These are phyloP conservation scores for Orthonychiurus folsomi DNA, from an alignment of 2,888 invertebrate species.

Conservation along the genomic window DNA sequence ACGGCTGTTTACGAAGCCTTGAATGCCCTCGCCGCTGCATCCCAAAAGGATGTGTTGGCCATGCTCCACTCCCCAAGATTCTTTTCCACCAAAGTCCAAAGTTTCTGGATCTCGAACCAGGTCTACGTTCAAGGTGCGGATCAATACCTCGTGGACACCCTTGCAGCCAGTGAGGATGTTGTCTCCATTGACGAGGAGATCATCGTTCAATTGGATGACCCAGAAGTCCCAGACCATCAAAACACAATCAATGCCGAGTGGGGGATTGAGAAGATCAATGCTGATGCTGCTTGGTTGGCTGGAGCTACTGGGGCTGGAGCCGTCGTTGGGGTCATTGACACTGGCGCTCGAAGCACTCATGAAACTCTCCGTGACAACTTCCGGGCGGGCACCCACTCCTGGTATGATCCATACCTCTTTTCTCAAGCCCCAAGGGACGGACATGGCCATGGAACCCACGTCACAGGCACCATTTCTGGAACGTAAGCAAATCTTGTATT, in stretches of 20 bases:
- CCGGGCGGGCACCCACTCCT: slow-evolving; percentile 1
- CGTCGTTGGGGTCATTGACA: slow-evolving; percentile 6
- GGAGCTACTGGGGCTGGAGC: neutral
- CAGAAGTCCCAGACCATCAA: neutral
- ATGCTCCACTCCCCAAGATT: slow-evolving; percentile 5
- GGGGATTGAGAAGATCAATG: slow-evolving; percentile 5
- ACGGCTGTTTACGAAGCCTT: slow-evolving; percentile 2
- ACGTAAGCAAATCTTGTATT: neutral
- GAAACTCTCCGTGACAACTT: slow-evolving; percentile 3
- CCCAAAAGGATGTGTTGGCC: neutral
- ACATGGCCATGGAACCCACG: slow-evolving; percentile 10
- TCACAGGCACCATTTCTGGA: neutral
- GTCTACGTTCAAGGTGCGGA: slow-evolving; percentile 1
- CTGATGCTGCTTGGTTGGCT: neutral
- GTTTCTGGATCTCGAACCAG: slow-evolving; percentile 4
- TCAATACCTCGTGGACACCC: neutral
- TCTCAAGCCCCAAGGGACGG: neutral
- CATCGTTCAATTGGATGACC: neutral
- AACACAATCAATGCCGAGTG: neutral
- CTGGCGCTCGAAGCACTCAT: slow-evolving; percentile 7
- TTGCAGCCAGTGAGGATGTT: neutral
- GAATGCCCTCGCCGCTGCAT: neutral
- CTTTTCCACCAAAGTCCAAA: neutral
- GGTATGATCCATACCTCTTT: slow-evolving; percentile 4
- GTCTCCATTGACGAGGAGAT: neutral